phyloP scores from a whole-genome alignment of 2,888 invertebrate species.

The Lycocerus yunnanus region DNA sequence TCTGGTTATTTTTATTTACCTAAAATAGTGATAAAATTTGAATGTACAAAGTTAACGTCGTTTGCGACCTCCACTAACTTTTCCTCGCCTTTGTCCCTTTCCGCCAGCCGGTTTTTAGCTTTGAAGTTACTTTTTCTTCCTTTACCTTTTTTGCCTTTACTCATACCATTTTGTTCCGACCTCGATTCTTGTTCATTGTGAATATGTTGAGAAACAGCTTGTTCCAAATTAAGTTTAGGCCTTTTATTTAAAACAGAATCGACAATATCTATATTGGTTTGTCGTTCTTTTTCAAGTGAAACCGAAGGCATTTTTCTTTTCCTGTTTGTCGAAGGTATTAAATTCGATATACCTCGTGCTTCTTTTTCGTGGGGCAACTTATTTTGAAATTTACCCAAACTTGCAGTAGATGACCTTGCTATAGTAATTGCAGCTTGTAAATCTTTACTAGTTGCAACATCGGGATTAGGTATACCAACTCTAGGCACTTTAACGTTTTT shows the following conservation, averaged over 20 bases:
- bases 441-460: constrained; percentile 74
- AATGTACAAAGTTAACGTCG: constrained; percentile 60
- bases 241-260: constrained; percentile 75
- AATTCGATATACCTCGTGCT: constrained; percentile 73
- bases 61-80: constrained; percentile 71
- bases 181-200: constrained; percentile 64
- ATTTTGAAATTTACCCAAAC: constrained; percentile 91
- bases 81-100: constrained; percentile 70
- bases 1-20: neutral
- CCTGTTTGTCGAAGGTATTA: constrained; percentile 67
- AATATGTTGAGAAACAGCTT: constrained; percentile 74
- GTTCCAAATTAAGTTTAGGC: constrained; percentile 78
- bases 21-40: constrained; percentile 1
- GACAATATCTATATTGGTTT: constrained; percentile 71
- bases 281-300: constrained; percentile 67
- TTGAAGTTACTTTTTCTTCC: constrained; percentile 16
- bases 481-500: constrained; percentile 83
- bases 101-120: constrained; percentile 70
- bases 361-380: constrained; percentile 89
- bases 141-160: constrained; percentile 50
- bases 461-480: constrained; percentile 75
- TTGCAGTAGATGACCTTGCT: constrained; percentile 91
- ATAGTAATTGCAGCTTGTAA: constrained; percentile 81
- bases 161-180: constrained; percentile 60
- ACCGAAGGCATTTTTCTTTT: constrained; percentile 70